Conservation (phyloP, 2,113 vertebrate species). For the Corythornis vintsioides region DNA sequence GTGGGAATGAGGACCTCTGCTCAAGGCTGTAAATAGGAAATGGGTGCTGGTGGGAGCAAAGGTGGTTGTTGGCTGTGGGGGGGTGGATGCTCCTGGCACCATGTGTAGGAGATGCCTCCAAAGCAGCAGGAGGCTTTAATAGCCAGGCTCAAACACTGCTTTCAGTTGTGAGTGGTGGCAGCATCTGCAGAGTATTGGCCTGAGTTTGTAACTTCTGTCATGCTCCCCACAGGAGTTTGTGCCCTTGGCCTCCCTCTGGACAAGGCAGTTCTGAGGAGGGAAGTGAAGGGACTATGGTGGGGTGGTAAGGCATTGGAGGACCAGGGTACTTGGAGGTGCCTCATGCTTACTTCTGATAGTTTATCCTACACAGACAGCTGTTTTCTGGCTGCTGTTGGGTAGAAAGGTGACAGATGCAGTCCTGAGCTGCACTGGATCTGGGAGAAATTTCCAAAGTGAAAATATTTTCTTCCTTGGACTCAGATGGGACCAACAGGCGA, state of each 20-base stretch:
- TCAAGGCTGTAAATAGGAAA: neutral
- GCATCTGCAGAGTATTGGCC: neutral
- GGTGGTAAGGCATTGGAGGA: neutral
- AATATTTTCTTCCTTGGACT: neutral
- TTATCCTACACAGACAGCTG: neutral
- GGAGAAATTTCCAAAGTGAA: neutral
- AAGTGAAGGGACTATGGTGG: neutral
- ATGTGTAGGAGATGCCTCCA: neutral
- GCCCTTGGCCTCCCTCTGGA: neutral
- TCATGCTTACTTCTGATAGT: neutral
- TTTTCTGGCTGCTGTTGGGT: neutral
- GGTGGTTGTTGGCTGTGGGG: neutral
- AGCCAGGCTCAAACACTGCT: neutral
- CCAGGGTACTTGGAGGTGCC: neutral
- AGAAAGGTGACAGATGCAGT: neutral
- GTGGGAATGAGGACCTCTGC: neutral
- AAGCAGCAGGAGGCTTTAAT: neutral
- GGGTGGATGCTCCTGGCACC: neutral
- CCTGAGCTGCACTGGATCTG: neutral
- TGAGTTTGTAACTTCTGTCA: neutral
- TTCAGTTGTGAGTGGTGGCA: neutral
- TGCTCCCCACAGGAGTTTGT: neutral
- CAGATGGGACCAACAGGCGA: neutral
- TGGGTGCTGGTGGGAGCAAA: neutral
- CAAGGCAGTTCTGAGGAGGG: rapidly evolving